phyloP scores from a whole-genome alignment of 2,888 invertebrate species.

The Parochlus steinenii region DNA sequence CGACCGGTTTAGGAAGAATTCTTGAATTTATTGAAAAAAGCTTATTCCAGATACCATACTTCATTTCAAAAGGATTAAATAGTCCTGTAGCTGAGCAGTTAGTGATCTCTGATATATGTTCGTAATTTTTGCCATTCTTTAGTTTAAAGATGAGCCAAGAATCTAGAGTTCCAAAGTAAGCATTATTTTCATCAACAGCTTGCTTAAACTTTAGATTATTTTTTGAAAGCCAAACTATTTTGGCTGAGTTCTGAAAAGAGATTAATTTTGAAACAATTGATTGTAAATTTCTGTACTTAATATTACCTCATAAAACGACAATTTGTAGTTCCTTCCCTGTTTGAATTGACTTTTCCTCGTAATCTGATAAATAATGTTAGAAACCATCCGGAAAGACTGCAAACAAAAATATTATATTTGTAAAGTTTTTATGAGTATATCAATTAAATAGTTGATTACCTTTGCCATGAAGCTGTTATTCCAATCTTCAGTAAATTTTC shows the following conservation, averaged over 20 bases:
- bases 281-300: neutral
- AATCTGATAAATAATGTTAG: constrained; percentile 54
- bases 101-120: constrained; percentile 75
- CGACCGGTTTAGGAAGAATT: constrained; percentile 66
- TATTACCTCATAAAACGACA: constrained; percentile 67
- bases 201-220: constrained; percentile 50
- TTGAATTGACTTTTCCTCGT: constrained; percentile 64
- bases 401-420: constrained; percentile 25
- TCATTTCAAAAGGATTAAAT: constrained; percentile 79
- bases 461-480: constrained; percentile 57
- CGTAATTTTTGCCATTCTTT: constrained; percentile 24
- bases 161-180: constrained; percentile 76
- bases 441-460: no score
- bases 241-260: constrained; percentile 42
- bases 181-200: constrained; percentile 43
- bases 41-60: constrained; percentile 61
- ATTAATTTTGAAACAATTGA: no score
- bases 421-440: neutral
- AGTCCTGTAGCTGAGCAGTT: constrained; percentile 84
- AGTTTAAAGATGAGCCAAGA: constrained; percentile 85
- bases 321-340: constrained; percentile 67
- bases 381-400: constrained; percentile 44
- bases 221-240: constrained; percentile 62
- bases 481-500: constrained; percentile 55
- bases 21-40: constrained; percentile 45